Evolutionary conservation across 2,113 vertebrate genomes (phyloP), one percentile per base, ranked within the genome.

Genomic region (Phaethornis superciliosus): DNA sequence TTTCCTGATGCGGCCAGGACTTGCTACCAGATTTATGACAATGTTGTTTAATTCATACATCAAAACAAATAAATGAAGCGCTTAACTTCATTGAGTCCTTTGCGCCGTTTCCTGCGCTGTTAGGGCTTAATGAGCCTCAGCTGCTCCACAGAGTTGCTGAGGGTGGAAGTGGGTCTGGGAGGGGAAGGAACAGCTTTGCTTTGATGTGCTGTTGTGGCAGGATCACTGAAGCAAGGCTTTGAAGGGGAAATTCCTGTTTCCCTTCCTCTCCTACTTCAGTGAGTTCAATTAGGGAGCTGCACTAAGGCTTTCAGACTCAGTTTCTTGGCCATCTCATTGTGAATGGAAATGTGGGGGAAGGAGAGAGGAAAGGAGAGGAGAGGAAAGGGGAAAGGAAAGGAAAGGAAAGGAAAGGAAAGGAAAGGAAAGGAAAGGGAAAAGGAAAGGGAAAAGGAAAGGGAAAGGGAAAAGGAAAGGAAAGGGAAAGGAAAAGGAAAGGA

Each of bases 231-330:
- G 82, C 52, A 90, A 88, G 12, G n/a, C 24, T 95, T 71, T 3
- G 5, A 87, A 92, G 32, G 82, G 93, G 93, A 96, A 96, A 96
- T 95, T 95, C 94, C 91, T 94, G 90, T 96, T 95, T 96, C 33
- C 72, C 62, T 94, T 94, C 72, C 64, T 81, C 64, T 63, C 49
- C 71, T 75, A 52, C 76, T 83, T 91, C 69, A 91, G 37, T 5
- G 27, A 33, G 68, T 72, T 81, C 63, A 77, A 64, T 62, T 18
- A 46, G 17, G 44, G 47, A 95, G 10, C n/a, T 81, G 60, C 16
- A 10, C 32, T 59, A 35, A 58, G 10, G 37, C 42, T 82, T 79
- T 87, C 58, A 58, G 49, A 42, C 19, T 85, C 23, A 67, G 11
- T 8, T 85, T 80, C 71, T 89, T 18, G 30, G 51, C 7, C 12